phyloP scores from a whole-genome alignment of 2,888 invertebrate species.

The Aromia moschata region DNA sequence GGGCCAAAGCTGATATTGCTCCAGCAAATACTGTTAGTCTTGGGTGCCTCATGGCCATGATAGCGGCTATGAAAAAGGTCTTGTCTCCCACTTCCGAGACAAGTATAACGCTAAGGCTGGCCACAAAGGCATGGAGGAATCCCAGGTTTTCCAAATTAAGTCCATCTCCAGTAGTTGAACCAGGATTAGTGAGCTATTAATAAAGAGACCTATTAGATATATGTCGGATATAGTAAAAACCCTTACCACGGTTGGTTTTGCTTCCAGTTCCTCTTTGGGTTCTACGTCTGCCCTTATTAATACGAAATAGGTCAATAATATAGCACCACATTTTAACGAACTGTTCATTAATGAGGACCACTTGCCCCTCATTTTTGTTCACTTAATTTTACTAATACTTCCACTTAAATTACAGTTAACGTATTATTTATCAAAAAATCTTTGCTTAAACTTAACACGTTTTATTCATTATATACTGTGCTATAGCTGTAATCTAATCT shows the following conservation, averaged over 20 bases:
- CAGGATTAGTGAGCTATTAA: slow-evolving; percentile 22
- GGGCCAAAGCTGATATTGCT: slow-evolving; percentile 88
- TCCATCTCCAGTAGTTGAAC: slow-evolving; percentile 26
- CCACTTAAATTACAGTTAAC: slow-evolving; percentile 5
- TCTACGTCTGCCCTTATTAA: slow-evolving; percentile 33
- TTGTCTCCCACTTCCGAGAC: slow-evolving; percentile 99
- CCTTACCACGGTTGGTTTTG: slow-evolving; percentile 37
- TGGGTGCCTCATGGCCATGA: slow-evolving; percentile 99
- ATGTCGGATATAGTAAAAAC: background rate
- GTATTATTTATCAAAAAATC: background rate
- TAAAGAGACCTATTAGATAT: slow-evolving; percentile 1
- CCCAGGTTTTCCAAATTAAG: slow-evolving; percentile 67
- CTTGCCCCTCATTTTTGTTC: slow-evolving; percentile 17
- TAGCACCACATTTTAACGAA: slow-evolving; percentile 19
- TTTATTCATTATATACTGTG: slow-evolving; percentile 6
- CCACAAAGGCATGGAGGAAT: slow-evolving; percentile 93
- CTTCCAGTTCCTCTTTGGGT: slow-evolving; percentile 39
- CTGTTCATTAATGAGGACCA: slow-evolving; percentile 12
- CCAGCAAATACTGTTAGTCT: slow-evolving; percentile 91
- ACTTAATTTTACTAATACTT: slow-evolving; percentile 4
- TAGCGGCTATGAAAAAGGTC: slow-evolving; percentile 99
- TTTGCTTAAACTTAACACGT: slow-evolving; percentile 1
- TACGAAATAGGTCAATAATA: slow-evolving; percentile 20
- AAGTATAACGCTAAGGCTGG: slow-evolving; percentile 94
- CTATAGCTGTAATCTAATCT: slow-evolving; percentile 7